Evolutionary conservation across 2,888 invertebrate species (phyloP).

Genomic region (Athripsodes cinereus): DNA sequence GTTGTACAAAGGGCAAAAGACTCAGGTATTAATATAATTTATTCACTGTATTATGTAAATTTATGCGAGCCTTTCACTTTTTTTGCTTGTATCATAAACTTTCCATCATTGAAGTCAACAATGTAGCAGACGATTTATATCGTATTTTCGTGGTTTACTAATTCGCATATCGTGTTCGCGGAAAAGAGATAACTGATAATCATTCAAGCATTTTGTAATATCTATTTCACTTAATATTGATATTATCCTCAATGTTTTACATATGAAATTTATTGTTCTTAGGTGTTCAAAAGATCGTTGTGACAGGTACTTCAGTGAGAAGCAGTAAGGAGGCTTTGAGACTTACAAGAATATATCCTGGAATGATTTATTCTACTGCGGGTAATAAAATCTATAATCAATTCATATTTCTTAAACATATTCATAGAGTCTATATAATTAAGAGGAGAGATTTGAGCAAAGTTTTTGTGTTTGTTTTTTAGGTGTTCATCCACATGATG

Average conservation of each 20-base stretch:
- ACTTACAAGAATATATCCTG: conserved; percentile 83
- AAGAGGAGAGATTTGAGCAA: neutral
- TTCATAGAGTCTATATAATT: neutral
- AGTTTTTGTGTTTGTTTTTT: conserved; percentile 20
- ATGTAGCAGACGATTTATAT: too few relatives aligned
- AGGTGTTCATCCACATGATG: conserved; percentile 92
- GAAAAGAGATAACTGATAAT: too few relatives aligned
- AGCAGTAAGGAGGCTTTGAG: conserved; percentile 87
- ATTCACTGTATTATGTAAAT: neutral
- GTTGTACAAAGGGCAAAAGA: conserved; percentile 89
- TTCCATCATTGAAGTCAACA: neutral
- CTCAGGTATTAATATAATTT: conserved; percentile 57
- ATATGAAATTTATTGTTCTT: too few relatives aligned
- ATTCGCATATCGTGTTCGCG: too few relatives aligned
- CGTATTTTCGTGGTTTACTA: too few relatives aligned
- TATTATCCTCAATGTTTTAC: too few relatives aligned
- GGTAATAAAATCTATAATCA: conserved; percentile 43
- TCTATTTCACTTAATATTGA: too few relatives aligned
- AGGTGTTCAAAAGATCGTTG: conserved; percentile 93
- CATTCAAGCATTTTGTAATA: neutral
- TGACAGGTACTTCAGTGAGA: conserved; percentile 84
- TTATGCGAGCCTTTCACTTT: neutral
- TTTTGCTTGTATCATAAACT: neutral
- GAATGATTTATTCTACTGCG: conserved; percentile 85
- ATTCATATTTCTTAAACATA: neutral